Percentiles rank a stretch among this genome's conserved stretches.
Evolutionary conservation across 2,797 vertebrate genomes (phyloP).

Genomic region (Gobionotothen gibberifrons): DNA sequence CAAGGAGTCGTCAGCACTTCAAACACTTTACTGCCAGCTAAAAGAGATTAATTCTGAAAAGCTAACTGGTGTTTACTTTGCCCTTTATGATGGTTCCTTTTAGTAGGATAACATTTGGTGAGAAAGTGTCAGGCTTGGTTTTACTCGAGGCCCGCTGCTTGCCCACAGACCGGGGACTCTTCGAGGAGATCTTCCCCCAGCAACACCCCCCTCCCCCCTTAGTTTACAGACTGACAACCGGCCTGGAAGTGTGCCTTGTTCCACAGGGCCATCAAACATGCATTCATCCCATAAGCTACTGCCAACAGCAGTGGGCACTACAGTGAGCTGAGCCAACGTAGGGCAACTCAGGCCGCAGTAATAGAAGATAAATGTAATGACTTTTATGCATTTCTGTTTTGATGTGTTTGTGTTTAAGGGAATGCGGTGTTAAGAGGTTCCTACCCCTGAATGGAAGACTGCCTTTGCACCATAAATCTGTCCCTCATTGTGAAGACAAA

Average conservation of each 20-base stretch:
- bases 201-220: slow-evolving; percentile 24
- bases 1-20: slow-evolving; percentile 71
- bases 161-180: slow-evolving; percentile 59
- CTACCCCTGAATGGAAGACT: slow-evolving; percentile 78
- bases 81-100: slow-evolving; percentile 68
- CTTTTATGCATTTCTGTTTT: slow-evolving; percentile 22
- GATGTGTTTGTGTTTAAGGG: slow-evolving; percentile 45
- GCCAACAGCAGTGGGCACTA: slow-evolving; percentile 54
- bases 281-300: slow-evolving; percentile 63
- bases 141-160: slow-evolving; percentile 61
- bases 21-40: slow-evolving; percentile 68
- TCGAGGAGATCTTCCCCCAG: slow-evolving; percentile 65
- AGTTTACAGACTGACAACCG: slow-evolving; percentile 48
- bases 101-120: slow-evolving; percentile 76
- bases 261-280: slow-evolving; percentile 68
- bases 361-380: slow-evolving; percentile 43
- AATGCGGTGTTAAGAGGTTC: slow-evolving; percentile 53
- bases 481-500: slow-evolving; percentile 86
- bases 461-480: slow-evolving; percentile 83
- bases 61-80: slow-evolving; percentile 73
- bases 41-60: slow-evolving; percentile 75
- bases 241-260: slow-evolving; percentile 68
- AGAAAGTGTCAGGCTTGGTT: slow-evolving; percentile 79
- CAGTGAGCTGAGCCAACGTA: slow-evolving; percentile 11
- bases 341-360: slow-evolving; percentile 31